Evolutionary conservation across 2,888 invertebrate genomes (phyloP).

Genomic region (Nycteola revayana): DNA sequence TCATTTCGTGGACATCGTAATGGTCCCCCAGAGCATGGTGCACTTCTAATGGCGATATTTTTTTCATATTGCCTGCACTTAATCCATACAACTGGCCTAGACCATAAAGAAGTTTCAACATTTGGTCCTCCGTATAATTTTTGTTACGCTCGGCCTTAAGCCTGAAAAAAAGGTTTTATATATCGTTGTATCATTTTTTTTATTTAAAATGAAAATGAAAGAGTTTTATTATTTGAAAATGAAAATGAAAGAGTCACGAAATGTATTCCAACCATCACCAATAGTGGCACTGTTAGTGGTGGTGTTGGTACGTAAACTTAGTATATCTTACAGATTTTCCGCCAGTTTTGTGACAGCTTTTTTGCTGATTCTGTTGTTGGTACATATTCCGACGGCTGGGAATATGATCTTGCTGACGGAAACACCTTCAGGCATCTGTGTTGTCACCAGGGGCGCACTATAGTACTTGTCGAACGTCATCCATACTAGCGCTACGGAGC

Average conservation of each 20-base stretch:
- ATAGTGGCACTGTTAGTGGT: no score
- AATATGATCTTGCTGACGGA: constrained; percentile 70
- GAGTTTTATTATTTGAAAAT: no score
- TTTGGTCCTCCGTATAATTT: constrained; percentile 54
- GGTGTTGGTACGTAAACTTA: no score
- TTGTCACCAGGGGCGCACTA: constrained; percentile 64
- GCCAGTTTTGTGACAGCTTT: constrained; percentile 59
- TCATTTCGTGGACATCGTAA: constrained; percentile 62
- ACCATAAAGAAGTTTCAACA: constrained; percentile 58
- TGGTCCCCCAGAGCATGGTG: constrained; percentile 61
- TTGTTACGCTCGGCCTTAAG: constrained; percentile 59
- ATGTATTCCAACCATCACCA: no score
- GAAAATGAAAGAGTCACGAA: no score
- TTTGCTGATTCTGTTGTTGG: constrained; percentile 73
- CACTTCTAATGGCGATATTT: constrained; percentile 44
- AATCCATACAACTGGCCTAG: constrained; percentile 65
- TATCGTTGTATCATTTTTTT: no score
- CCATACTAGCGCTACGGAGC: constrained; percentile 65
- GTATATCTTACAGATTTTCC: constrained; percentile 52
- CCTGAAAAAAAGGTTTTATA: constrained; percentile 33
- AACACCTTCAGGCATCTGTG: constrained; percentile 70
- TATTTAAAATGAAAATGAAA: no score
- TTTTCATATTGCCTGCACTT: constrained; percentile 43
- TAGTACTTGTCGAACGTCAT: constrained; percentile 64
- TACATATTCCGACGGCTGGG: constrained; percentile 74